Base-by-base conservation (phyloP, 2,113 vertebrate genomes). In the Calonectris borealis region DNA sequence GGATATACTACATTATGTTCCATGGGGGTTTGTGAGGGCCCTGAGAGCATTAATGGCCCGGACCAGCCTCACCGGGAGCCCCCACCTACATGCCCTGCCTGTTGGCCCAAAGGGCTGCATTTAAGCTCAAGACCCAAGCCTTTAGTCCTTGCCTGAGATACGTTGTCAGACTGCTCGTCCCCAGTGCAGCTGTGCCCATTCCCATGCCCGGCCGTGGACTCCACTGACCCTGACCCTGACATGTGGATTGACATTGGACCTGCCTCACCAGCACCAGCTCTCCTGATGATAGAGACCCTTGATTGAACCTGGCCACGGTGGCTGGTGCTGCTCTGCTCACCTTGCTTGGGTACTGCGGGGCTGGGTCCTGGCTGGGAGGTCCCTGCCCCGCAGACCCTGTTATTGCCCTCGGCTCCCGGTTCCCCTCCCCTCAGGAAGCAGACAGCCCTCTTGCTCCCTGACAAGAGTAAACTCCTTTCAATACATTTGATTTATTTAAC, bases 321-420 rank as follows among this genome's bases (percentile, higher is more conserved):
- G 22, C 60, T 94, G 77, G 40, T 13, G 66, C 73, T 65, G 22
- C 22, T 16, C 55, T 44, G 36, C 38, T 36, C 17, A 46, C 40
- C 49, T 19, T 0, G 0, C 68, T 38, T 32, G 11, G 57, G 22
- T 26, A 6, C 29, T 36, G 4, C 0, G 2, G 38, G 51, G 26
- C 85, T 81, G 49, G 22, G 32, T 62, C 38, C 34, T 64, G 48
- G 29, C 24, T 64, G 12, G 19, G 49, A 38, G 18, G 25, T 78
- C 65, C 34, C 25, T 46, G n/a, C 15, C 42, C 24, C 8, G 1
- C 36, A 38, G 52, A 11, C 42, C 31, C 2, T 7, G 1, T 29
- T 62, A 32, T 3, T 52, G 52, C 9, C 21, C 27, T 48, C 3
- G 1, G 25, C 42, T 90, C 25, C 21, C 21, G 51, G 5, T 12